phyloP scores from a whole-genome alignment of 1,140 invertebrate species.

The Babylonia areolata region DNA sequence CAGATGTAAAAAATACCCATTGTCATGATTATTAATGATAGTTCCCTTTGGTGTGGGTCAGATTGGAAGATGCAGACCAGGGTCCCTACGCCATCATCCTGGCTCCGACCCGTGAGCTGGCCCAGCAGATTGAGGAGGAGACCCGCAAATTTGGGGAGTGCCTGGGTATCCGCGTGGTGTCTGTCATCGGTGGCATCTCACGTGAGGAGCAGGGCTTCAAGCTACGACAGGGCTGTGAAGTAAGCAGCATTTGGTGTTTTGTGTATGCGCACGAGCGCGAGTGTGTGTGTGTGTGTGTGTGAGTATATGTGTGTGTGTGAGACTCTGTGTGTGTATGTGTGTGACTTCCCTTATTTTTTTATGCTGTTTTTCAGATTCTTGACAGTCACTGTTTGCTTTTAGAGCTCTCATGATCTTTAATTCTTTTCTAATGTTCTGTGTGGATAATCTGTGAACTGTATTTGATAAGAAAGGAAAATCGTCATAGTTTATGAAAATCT shows the following conservation, averaged over 20 bases:
- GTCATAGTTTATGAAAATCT: too few species aligned
- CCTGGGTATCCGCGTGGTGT: conserved; percentile 96
- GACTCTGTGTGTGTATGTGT: neutral
- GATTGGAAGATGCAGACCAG: conserved; percentile 87
- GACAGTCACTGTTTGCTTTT: too few species aligned
- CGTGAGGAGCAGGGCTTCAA: conserved; percentile 99
- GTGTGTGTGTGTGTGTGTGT: neutral
- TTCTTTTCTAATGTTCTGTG: too few species aligned
- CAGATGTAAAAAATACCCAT: too few species aligned
- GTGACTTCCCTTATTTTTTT: too few species aligned
- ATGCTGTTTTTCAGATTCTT: too few species aligned
- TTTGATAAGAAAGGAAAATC: too few species aligned
- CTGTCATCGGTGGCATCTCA: conserved; percentile 97
- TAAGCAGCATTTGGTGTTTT: conserved; percentile 70
- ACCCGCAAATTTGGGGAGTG: conserved; percentile 97
- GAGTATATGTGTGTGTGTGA: neutral
- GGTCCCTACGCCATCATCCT: conserved; percentile 99
- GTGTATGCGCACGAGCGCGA: neutral
- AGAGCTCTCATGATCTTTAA: too few species aligned
- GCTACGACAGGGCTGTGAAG: conserved; percentile 96
- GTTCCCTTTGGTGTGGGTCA: conserved; percentile 47
- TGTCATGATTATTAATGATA: too few species aligned
- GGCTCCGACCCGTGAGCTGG: conserved; percentile 98
- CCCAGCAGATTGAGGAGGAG: conserved; percentile 99
- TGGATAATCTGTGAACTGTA: too few species aligned